Evolutionary conservation across 2,888 invertebrate species (phyloP).

Genomic region (Chrysina gloriosa): DNA sequence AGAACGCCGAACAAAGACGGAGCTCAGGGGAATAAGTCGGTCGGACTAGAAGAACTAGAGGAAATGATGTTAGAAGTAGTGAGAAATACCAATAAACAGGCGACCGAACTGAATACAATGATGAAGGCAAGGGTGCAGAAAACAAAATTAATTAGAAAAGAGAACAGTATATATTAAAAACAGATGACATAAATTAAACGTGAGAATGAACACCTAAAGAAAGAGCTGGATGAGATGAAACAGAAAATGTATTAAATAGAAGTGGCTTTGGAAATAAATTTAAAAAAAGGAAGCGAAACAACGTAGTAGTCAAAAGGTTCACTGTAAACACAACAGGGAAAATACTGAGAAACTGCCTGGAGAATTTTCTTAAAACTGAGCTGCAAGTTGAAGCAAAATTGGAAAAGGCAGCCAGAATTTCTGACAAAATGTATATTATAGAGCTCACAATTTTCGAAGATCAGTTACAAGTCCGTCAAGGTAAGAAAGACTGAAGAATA

Average conservation of each 20-base stretch:
- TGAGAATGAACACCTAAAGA: background rate
- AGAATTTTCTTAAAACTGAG: background rate
- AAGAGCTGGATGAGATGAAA: background rate
- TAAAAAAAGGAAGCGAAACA: slow-evolving; percentile 6
- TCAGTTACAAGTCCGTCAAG: background rate
- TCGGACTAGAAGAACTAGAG: background rate
- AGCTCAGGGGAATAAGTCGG: background rate
- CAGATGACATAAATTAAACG: background rate
- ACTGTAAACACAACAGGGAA: background rate
- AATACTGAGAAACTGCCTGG: background rate
- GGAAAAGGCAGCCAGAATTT: background rate
- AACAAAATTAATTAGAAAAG: background rate
- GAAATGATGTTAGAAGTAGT: background rate
- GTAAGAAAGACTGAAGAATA: background rate
- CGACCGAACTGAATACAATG: background rate
- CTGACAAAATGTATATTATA: background rate
- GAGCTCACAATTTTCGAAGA: background rate
- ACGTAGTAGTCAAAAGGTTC: slow-evolving; percentile 11
- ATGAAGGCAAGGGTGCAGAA: background rate
- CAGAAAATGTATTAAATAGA: slow-evolving; percentile 4
- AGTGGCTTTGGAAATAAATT: background rate
- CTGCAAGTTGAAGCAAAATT: background rate
- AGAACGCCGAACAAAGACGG: background rate
- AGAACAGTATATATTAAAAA: background rate
- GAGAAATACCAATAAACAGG: background rate